Evolutionary conservation across 2,113 vertebrate species (phyloP).

Genomic region (Peromyscus polionotus): DNA sequence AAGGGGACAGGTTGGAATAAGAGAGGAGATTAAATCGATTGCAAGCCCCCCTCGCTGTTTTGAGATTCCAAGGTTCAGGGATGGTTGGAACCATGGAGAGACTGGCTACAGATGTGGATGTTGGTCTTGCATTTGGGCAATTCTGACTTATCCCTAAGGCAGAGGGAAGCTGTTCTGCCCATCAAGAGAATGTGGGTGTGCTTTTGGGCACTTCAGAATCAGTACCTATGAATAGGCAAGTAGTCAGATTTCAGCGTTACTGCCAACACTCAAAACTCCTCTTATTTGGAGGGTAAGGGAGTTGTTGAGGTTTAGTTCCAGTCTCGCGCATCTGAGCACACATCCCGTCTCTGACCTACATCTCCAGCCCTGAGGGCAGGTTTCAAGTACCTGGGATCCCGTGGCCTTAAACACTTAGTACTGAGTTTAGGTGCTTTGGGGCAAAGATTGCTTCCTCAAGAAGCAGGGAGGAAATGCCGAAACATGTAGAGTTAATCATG

Average conservation of each 20-base stretch:
- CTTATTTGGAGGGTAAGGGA: not conserved
- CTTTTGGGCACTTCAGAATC: not conserved
- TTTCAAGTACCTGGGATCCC: not conserved
- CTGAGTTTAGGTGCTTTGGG: not conserved
- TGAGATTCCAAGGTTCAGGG: not conserved
- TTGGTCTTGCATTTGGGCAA: not conserved
- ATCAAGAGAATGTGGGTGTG: not conserved
- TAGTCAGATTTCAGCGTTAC: not conserved
- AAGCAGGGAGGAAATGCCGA: not conserved
- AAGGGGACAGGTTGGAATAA: not conserved
- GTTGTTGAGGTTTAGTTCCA: not conserved
- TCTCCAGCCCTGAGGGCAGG: not conserved
- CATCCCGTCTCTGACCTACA: not conserved
- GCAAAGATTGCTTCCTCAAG: not conserved
- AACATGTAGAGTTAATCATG: not conserved
- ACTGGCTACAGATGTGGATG: not conserved
- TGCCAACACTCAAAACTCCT: not conserved
- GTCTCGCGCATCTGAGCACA: not conserved
- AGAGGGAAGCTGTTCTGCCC: not conserved
- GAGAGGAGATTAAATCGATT: not conserved
- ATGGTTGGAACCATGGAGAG: not conserved
- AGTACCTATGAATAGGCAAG: not conserved
- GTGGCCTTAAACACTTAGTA: slow-evolving; percentile 22
- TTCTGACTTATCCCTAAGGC: not conserved
- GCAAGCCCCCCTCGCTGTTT: not conserved